phyloP scores from a whole-genome alignment of 1,140 invertebrate species.

The Oncopodura yosiiana region DNA sequence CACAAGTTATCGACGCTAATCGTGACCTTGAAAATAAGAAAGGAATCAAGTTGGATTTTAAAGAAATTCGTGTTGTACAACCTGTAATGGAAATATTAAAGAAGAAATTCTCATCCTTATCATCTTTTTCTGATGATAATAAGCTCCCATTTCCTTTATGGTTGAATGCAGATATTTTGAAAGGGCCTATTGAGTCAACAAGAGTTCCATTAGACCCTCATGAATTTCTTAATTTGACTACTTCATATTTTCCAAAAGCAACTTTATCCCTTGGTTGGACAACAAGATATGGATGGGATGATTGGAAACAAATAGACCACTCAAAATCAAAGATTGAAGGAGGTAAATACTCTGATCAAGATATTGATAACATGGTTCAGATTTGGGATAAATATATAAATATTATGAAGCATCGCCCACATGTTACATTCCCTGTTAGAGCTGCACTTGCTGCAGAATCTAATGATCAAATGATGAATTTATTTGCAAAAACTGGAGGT shows the following conservation, averaged over 20 bases:
- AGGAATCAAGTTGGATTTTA: slow-evolving; percentile 85
- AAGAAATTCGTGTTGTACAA: slow-evolving; percentile 65
- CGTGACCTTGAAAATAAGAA: slow-evolving; percentile 39
- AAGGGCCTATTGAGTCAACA: slow-evolving; percentile 59
- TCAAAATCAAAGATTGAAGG: neutral
- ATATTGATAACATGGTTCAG: neutral
- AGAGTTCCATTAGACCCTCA: slow-evolving; percentile 53
- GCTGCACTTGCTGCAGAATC: slow-evolving; percentile 61
- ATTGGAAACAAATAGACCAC: neutral
- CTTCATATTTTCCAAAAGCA: slow-evolving; percentile 51
- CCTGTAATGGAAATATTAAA: slow-evolving; percentile 50
- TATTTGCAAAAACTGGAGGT: neutral
- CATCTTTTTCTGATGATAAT: slow-evolving; percentile 26
- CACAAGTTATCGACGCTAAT: slow-evolving; percentile 43
- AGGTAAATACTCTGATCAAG: neutral
- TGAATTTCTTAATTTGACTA: slow-evolving; percentile 51
- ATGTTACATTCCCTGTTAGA: slow-evolving; percentile 71
- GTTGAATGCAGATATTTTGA: slow-evolving; percentile 78
- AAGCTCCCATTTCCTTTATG: slow-evolving; percentile 66
- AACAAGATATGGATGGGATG: slow-evolving; percentile 48
- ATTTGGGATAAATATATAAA: slow-evolving; percentile 30
- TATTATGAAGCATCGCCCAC: slow-evolving; percentile 46
- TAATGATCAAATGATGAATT: slow-evolving; percentile 40
- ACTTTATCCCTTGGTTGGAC: slow-evolving; percentile 82
- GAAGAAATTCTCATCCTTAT: slow-evolving; percentile 25